Conservation (phyloP, 2,888 invertebrate genomes). For the Lacanobia oleracea region DNA sequence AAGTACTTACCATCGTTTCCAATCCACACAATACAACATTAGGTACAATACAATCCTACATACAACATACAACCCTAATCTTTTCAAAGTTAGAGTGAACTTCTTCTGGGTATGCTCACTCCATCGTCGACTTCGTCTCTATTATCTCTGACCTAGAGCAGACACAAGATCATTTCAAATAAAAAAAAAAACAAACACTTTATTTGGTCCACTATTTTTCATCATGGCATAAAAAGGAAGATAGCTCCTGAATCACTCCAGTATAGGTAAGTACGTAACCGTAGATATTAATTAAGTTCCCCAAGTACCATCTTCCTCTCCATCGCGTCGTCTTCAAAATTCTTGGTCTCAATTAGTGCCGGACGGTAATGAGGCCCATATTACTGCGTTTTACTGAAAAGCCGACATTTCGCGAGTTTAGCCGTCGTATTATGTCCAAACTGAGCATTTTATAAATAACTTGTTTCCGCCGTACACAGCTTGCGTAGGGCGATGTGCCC, state of each 20-base stretch:
- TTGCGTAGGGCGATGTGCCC: slow-evolving; percentile 55
- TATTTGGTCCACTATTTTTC: not conserved
- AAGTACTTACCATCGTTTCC: no score
- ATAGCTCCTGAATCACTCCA: not conserved
- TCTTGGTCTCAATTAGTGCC: slow-evolving; percentile 52
- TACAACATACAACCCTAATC: no score
- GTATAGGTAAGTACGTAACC: no score
- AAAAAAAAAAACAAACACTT: no score
- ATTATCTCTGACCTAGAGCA: no score
- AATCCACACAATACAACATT: no score
- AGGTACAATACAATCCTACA: no score
- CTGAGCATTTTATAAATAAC: slow-evolving; percentile 57
- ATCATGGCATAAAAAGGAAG: not conserved
- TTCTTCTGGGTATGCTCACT: no score
- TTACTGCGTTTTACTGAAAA: slow-evolving; percentile 50
- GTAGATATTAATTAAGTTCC: not conserved
- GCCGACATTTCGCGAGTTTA: slow-evolving; percentile 30
- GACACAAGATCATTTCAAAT: no score
- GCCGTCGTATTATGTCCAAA: slow-evolving; percentile 59
- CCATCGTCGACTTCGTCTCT: no score
- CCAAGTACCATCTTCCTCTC: slow-evolving; percentile 11
- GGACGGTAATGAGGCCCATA: slow-evolving; percentile 49
- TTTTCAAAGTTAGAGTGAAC: no score
- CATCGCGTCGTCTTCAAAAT: slow-evolving; percentile 33
- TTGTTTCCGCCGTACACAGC: slow-evolving; percentile 55